Evolutionary conservation across 2,797 vertebrate genomes (phyloP).

Genomic region (Gobio occitaniae): DNA sequence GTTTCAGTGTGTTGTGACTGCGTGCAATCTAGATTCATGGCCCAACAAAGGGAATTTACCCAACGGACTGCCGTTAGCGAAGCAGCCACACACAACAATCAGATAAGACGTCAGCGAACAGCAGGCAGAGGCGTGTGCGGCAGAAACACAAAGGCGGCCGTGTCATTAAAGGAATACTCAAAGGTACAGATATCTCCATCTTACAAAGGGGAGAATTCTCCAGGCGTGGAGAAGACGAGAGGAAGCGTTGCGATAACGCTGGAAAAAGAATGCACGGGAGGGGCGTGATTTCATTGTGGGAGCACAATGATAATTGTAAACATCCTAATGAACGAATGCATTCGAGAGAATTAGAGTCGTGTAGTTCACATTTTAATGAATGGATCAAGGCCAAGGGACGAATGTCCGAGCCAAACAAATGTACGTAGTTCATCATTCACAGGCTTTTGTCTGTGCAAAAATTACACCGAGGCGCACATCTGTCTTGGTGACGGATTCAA

Average conservation of each 20-base stretch:
- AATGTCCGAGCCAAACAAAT: background rate
- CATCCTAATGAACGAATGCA: constrained; percentile 39
- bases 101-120: constrained; percentile 53
- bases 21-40: background rate
- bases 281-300: constrained; percentile 28
- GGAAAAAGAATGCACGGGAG: constrained; percentile 8
- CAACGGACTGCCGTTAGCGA: constrained; percentile 28
- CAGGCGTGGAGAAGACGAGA: constrained; percentile 26
- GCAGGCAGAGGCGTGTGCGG: constrained; percentile 36
- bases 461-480: constrained; percentile 19
- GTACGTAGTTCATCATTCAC: constrained; percentile 30
- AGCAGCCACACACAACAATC: constrained; percentile 47
- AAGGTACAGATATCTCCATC: constrained; percentile 54
- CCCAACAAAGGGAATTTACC: constrained; percentile 38
- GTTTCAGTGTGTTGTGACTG: background rate
- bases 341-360: background rate
- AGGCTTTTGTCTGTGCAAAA: constrained; percentile 36
- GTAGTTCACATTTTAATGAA: constrained; percentile 8
- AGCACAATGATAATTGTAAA: constrained; percentile 33
- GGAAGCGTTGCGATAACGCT: constrained; percentile 8
- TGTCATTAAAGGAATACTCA: constrained; percentile 59
- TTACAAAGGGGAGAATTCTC: constrained; percentile 39
- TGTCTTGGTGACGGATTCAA: constrained; percentile 31
- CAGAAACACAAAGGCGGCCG: constrained; percentile 39
- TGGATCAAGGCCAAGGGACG: constrained; percentile 1